phyloP scores from a whole-genome alignment of 2,113 vertebrate genomes.

The Motacilla alba region DNA sequence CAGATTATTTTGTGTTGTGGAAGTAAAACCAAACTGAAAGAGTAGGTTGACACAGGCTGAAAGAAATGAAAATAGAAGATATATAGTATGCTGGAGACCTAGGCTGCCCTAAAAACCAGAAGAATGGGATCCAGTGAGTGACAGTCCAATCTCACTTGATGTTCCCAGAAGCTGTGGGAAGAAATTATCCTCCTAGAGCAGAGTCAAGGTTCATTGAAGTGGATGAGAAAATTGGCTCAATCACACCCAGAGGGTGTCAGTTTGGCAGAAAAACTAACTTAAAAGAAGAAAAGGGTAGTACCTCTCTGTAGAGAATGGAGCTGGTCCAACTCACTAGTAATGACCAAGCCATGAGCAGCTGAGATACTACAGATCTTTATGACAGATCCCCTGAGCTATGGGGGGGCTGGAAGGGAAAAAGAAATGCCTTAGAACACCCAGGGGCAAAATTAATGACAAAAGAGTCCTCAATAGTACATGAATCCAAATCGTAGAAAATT shows the following conservation, averaged over 20 bases:
- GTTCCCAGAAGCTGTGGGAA: neutral
- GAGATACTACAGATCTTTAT: neutral
- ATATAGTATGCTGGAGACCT: neutral
- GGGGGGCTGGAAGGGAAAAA: neutral
- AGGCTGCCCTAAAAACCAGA: neutral
- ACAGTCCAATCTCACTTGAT: neutral
- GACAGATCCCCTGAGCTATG: neutral
- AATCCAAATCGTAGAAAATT: neutral
- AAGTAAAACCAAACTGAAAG: neutral
- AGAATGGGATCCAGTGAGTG: neutral
- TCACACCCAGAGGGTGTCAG: neutral
- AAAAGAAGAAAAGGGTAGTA: neutral
- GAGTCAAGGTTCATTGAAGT: neutral
- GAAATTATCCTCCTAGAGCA: neutral
- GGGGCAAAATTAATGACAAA: neutral
- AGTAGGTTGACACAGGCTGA: neutral
- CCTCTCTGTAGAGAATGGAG: neutral
- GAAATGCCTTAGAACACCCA: neutral
- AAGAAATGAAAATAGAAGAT: neutral
- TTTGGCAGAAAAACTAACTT: neutral
- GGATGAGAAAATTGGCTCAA: neutral
- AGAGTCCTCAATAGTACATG: neutral
- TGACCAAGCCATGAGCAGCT: neutral
- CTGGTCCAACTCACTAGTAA: neutral
- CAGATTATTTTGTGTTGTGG: neutral